phyloP scores from a whole-genome alignment of 2,888 invertebrate species.

The Dryocosmus kuriphilus region DNA sequence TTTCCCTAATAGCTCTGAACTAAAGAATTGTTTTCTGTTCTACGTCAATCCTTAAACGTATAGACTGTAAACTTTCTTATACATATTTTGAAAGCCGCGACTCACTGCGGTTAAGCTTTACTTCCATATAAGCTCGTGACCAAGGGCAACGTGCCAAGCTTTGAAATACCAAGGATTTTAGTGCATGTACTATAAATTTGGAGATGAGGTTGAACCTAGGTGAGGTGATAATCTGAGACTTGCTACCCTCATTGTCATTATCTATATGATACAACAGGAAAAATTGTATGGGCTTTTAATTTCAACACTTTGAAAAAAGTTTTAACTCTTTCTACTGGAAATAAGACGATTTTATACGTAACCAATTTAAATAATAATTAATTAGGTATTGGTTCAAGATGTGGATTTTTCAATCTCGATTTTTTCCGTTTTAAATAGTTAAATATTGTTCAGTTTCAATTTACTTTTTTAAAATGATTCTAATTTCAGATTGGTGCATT shows the following conservation, averaged over 20 bases:
- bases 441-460: no score
- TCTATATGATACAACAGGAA: not conserved
- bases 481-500: no score
- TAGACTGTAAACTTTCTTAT: slow-evolving; percentile 19
- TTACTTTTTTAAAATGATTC: no score
- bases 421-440: no score
- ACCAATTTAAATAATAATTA: no score
- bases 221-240: slow-evolving; percentile 19
- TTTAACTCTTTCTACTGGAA: no score
- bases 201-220: slow-evolving; percentile 21
- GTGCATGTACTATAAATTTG: slow-evolving; percentile 34
- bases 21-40: not conserved
- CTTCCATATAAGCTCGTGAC: slow-evolving; percentile 28
- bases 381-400: no score
- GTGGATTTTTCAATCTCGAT: no score
- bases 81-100: slow-evolving; percentile 29
- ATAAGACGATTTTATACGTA: no score
- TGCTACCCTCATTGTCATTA: slow-evolving; percentile 8
- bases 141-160: slow-evolving; percentile 34
- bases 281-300: not conserved
- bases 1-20: not conserved
- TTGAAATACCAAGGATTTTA: slow-evolving; percentile 32
- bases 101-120: slow-evolving; percentile 22
- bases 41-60: slow-evolving; percentile 17
- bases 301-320: no score